Base-by-base conservation (phyloP, 2,797 vertebrate species). In the Helicolenus hilgendorfi region DNA sequence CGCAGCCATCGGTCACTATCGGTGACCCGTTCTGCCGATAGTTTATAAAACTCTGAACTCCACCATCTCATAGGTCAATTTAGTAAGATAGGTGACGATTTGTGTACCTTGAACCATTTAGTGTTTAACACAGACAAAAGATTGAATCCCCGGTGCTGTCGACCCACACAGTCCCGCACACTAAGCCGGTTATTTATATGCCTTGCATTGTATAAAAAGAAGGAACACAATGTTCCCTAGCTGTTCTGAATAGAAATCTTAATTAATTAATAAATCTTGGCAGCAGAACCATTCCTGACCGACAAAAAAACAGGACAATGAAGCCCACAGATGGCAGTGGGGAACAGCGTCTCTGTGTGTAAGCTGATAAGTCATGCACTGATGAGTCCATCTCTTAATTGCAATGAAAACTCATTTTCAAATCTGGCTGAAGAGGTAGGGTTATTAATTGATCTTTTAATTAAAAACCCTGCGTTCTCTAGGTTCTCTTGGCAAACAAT, bases 201-300 rank as follows among this genome's bases (percentile, higher is more conserved):
- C 88, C 89, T 92, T 85, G 84, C 86, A 94, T 95, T 91, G 91
- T 94, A 87, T 93, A 91, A 94, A 92, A 90, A 94, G 91, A 95
- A 94, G 88, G 92, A 95, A 95, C 95, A 96, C 94, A 96, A 95
- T 97, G 96, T 97, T 96, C 94, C 91, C 89, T 94, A 82, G 92
- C 95, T 91, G 89, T 95, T 95, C 91, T 96, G 95, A 97, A 97
- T 96, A 93, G 93, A 96, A 97, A 96, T 96, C 92, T 94, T 97
- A 97, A 97, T 97, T 96, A 97, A 97, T 97, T 96, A 97, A 98
- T 97, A 96, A 97, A 97, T 97, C 95, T 96, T 96, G 96, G 95
- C 96, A 95, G 90, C 85, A 87, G 87, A 96, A 92, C 87, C 94
- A 86, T 93, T 92, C 94, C 95, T 96, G 94, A 95, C 84, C 89